A percentile compares a stretch with the other conserved stretches of the same genome.
Conservation (phyloP, 1,140 invertebrate genomes). For the Aphidius gifuensis region DNA sequence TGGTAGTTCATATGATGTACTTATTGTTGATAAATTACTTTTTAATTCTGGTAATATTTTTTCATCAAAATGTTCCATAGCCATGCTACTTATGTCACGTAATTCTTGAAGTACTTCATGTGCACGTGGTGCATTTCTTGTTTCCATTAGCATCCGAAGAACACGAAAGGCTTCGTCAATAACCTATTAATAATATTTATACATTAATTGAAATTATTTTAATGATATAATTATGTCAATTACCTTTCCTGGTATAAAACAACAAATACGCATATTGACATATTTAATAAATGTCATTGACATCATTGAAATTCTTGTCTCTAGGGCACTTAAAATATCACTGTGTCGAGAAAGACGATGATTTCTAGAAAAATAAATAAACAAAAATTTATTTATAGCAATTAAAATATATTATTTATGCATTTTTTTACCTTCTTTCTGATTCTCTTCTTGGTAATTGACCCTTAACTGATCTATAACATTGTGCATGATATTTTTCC, state of each 20-base stretch:
- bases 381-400: no score
- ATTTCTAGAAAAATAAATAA: slow-evolving; percentile 49
- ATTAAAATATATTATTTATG: no score
- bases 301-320: slow-evolving; percentile 86
- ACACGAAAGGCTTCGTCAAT: slow-evolving; percentile 84
- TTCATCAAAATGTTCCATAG: slow-evolving; percentile 95
- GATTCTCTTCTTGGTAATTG: slow-evolving; percentile 85
- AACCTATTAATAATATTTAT: slow-evolving; percentile 59
- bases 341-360: slow-evolving; percentile 82
- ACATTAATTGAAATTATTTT: slow-evolving; percentile 8
- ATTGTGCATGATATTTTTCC: slow-evolving; percentile 72
- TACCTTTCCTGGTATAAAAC: slow-evolving; percentile 91
- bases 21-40: slow-evolving; percentile 44
- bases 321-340: slow-evolving; percentile 85
- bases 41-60: slow-evolving; percentile 69
- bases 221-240: slow-evolving; percentile 21
- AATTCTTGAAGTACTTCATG: slow-evolving; percentile 86
- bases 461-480: slow-evolving; percentile 74
- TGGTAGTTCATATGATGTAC: slow-evolving; percentile 44
- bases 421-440: slow-evolving; percentile 57
- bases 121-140: slow-evolving; percentile 67
- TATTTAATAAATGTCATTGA: slow-evolving; percentile 90
- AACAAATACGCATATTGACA: slow-evolving; percentile 77
- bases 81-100: slow-evolving; percentile 91
- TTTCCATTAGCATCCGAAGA: slow-evolving; percentile 65